Conservation (phyloP, 2,888 invertebrate species). For the Ennomos quercinarius region DNA sequence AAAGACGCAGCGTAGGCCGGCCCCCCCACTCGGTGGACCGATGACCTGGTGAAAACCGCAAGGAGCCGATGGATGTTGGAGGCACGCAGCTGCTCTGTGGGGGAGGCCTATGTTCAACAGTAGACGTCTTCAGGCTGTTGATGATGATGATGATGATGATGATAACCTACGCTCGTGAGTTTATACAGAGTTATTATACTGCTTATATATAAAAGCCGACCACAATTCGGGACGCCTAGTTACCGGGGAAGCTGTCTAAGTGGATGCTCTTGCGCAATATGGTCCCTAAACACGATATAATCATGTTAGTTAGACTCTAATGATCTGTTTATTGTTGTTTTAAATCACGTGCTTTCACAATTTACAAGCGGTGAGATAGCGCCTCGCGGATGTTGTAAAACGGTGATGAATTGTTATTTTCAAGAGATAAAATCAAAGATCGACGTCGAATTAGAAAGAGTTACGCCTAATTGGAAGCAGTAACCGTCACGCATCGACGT, state of each 20-base stretch:
- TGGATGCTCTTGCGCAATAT: slow-evolving; percentile 25
- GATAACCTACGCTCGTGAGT: no score
- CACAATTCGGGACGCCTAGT: slow-evolving; percentile 32
- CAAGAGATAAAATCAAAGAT: slow-evolving; percentile 19
- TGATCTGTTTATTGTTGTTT: slow-evolving; percentile 30
- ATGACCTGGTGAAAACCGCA: no score
- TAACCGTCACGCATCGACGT: slow-evolving; percentile 9
- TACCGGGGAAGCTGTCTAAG: slow-evolving; percentile 29
- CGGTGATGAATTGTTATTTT: slow-evolving; percentile 20
- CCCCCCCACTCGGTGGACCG: no score
- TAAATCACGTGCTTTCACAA: slow-evolving; percentile 29
- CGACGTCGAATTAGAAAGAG: slow-evolving; percentile 19
- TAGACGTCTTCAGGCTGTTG: no score
- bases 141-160: no score
- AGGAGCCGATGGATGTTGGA: no score
- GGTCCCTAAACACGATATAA: slow-evolving; percentile 26
- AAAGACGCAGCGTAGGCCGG: no score
- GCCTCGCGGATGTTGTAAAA: slow-evolving; percentile 18
- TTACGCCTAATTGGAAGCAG: slow-evolving; percentile 24
- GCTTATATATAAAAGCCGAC: slow-evolving; percentile 1
- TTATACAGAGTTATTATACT: slow-evolving; percentile 5
- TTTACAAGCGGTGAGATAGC: slow-evolving; percentile 25
- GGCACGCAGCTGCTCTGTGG: no score
- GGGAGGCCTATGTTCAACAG: no score
- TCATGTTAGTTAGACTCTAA: slow-evolving; percentile 27